phyloP scores from a whole-genome alignment of 1,140 invertebrate species.

The Nasonia longicornis region DNA sequence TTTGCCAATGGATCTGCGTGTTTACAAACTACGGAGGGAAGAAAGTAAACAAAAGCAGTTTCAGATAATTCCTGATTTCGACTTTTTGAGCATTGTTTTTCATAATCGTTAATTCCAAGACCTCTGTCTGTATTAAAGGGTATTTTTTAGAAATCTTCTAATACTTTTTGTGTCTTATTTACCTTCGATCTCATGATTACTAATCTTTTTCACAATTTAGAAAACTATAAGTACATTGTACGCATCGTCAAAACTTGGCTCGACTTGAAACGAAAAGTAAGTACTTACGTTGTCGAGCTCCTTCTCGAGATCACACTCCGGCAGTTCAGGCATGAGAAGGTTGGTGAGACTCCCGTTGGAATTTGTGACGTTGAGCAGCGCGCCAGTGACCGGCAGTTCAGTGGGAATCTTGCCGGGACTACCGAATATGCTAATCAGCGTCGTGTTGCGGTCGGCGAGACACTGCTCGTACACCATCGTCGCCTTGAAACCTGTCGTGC shows the following conservation, averaged over 20 bases:
- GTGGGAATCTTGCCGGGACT: slow-evolving; percentile 65
- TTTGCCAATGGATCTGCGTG: no score
- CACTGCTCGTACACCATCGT: slow-evolving; percentile 86
- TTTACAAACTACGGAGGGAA: no score
- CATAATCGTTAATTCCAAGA: no score
- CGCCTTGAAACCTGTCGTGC: slow-evolving; percentile 82
- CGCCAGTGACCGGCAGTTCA: slow-evolving; percentile 70
- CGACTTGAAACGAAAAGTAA: background rate
- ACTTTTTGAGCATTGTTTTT: no score
- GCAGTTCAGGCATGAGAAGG: slow-evolving; percentile 75
- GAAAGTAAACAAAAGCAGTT: no score
- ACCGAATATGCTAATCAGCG: slow-evolving; percentile 72
- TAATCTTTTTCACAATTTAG: no score
- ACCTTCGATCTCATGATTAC: no score
- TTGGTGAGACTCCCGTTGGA: slow-evolving; percentile 72
- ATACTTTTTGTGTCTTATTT: no score
- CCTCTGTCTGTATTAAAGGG: no score
- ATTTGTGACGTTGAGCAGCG: slow-evolving; percentile 70
- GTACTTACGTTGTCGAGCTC: slow-evolving; percentile 88
- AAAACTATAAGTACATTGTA: no score
- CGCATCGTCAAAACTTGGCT: no score
- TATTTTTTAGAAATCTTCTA: background rate
- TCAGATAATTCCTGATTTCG: no score
- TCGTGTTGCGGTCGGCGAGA: slow-evolving; percentile 74
- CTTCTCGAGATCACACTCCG: slow-evolving; percentile 85